Evolutionary conservation across 2,113 vertebrate species (phyloP), one percentile per base, ranked within the genome.

Genomic region (Gallinago jamesoni): DNA sequence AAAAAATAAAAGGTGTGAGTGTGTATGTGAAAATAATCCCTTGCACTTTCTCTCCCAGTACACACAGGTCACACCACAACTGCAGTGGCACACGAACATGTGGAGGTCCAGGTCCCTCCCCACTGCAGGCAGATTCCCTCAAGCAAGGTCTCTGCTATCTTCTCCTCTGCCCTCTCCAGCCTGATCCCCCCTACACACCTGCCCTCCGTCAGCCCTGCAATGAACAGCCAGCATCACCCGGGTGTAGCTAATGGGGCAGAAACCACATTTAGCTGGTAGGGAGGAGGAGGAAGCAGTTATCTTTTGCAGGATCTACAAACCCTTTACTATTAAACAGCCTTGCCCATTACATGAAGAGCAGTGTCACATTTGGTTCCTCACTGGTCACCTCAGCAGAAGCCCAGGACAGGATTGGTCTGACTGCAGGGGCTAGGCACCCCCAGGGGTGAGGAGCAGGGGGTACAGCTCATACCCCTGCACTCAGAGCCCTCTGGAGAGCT

Each of bases 61-160:
- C 30, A 27, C n/a, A 3, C 13, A 67, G 39, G 20, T 35, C 45
- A n/a, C 30, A 80, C 9, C 60, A 33, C 57, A 64, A 8, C 50
- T 24, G 35, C 67, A 37, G 37, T 0, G 0, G 37, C 23, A 45
- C 23, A 45, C 20, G 45, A 59, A 59, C 0, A 1, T 6, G 8
- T 30, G 1, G 0, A 60, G 45, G 19, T 66, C 39, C 45, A 30
- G 28, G 12, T n/a, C 52, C 22, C 74, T 37, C 12, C 28, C 18
- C 20, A 8, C 8, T 39, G 59, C 59, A 59, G 67, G 22, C 57
- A 78, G 31, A 57, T 57, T 90, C 50, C 43, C 12, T 78, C 57
- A 78, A 57, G 35, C 35, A 57, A 84, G 48, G 14, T 56, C 53
- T 57, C 20, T 28, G 6, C n/a, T 35, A 4, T 6, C 21, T 14